Percentiles rank a stretch among this genome's conserved stretches.
Evolutionary conservation across 1,140 invertebrate species (phyloP).

Genomic region (Hyles euphorbiae): DNA sequence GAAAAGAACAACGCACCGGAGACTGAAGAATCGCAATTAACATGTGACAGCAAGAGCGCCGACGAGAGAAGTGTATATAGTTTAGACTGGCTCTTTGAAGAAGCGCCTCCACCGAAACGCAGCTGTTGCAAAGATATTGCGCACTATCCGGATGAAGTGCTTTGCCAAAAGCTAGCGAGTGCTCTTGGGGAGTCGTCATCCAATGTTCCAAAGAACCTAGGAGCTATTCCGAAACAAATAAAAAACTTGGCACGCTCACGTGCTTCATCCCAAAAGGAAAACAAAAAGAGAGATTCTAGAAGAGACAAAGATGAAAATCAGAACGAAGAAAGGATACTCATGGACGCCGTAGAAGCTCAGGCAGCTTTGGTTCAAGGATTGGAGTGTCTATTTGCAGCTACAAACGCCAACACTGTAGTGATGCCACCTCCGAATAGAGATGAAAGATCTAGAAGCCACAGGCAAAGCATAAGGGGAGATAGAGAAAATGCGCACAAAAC

Average conservation of each 20-base stretch:
- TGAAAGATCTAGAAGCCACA: conserved; percentile 55
- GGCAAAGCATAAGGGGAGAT: conserved; percentile 61
- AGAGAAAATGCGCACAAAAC: conserved; percentile 64
- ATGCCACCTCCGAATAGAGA: conserved; percentile 67
- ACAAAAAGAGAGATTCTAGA: conserved; percentile 68
- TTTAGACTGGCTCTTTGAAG: conserved; percentile 71
- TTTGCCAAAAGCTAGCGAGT: conserved; percentile 52
- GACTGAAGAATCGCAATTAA: conserved; percentile 61
- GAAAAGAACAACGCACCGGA: conserved; percentile 42
- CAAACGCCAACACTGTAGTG: conserved; percentile 71
- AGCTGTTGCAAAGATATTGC: conserved; percentile 30
- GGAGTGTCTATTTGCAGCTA: conserved; percentile 70
- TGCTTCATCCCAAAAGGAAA: conserved; percentile 70
- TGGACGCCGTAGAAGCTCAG: conserved; percentile 71
- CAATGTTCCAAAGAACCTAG: conserved; percentile 78
- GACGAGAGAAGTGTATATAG: conserved; percentile 71
- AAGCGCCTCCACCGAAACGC: conserved; percentile 31
- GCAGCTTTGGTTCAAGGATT: conserved; percentile 71
- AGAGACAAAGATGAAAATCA: conserved; percentile 68
- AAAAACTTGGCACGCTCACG: conserved; percentile 69
- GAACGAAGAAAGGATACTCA: conserved; percentile 58
- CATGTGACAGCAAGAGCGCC: conserved; percentile 60
- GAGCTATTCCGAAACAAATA: conserved; percentile 84
- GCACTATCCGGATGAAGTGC: conserved; percentile 34
- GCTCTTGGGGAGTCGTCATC: conserved; percentile 63